phyloP scores from a whole-genome alignment of 2,113 vertebrate species.

The Hydrolagus affinis region DNA sequence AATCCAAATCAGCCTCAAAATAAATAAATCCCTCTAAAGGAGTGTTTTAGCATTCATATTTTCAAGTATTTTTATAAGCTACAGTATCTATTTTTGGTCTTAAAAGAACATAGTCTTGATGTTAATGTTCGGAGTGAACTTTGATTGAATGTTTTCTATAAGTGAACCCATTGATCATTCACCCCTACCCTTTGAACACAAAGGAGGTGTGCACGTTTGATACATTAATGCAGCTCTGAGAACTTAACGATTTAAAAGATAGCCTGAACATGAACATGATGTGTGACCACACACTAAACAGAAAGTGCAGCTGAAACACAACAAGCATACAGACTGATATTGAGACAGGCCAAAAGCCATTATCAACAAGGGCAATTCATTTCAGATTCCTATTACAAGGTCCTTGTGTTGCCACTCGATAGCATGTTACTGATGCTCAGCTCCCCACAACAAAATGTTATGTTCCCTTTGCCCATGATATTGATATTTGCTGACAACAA shows the following conservation, averaged over 20 bases:
- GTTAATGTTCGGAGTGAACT: background rate
- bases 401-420: background rate
- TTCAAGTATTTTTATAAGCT: background rate
- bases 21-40: background rate
- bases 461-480: background rate
- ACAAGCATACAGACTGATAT: background rate
- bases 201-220: background rate
- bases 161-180: background rate
- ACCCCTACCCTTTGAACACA: background rate
- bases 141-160: background rate
- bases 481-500: constrained; percentile 26
- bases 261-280: background rate
- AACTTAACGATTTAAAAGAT: background rate
- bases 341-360: background rate
- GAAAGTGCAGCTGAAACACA: background rate
- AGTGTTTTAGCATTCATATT: background rate
- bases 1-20: background rate
- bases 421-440: constrained; percentile 8
- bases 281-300: background rate
- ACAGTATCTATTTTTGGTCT: background rate
- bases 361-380: background rate
- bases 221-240: background rate
- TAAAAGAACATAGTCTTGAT: background rate
- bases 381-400: background rate
- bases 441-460: background rate